Evolutionary conservation across 2,888 invertebrate species (phyloP), one percentile per base, ranked within the genome.

Genomic region (Pterobdella sp.): DNA sequence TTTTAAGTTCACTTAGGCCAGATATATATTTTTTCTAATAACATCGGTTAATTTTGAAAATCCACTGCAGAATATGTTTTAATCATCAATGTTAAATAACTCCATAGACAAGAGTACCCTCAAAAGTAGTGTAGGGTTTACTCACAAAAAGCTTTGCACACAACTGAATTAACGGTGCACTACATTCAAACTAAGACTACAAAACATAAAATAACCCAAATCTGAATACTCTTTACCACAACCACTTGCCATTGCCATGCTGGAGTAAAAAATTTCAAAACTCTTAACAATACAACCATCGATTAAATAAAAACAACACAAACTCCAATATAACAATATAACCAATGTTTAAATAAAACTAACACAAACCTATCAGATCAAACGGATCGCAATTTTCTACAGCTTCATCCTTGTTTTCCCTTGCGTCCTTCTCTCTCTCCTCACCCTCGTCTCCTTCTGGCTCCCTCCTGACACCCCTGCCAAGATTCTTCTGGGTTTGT

Each of bases 381-480:
- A 76, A 71, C 68, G 77, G 29, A 76, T 75, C 34, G 77, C 77
- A 71, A 74, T 78, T 73, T 74, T 83, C 82, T 77, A 73, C 60
- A 82, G 81, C 73, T 84, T 84, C 78, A 81, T 84, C 69, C 79
- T 84, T 72, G 81, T 84, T 73, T 78, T 84, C 67, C 84, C 84
- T 22, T 84, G 84, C 77, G 82, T 84, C 52, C 79, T 84, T 31
- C 79, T 84, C 67, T 83, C 84, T 22, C 81, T 82, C 31, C 79
- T 84, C 70, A 84, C 83, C 1, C 79, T 84, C 70, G 83, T 84
- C 4, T 79, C 84, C 63, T 84, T 83, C 78, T 84, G 84, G 84
- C 81, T 84, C 56, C 84, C 84, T 31, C 84, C 84, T 1, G 84
- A 84, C 77, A 82, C 83, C 29, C 82, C 84, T 14, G 82, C 84